Base-by-base conservation (phyloP, 2,888 invertebrate species). In the Heteromyza rotundicornis region DNA sequence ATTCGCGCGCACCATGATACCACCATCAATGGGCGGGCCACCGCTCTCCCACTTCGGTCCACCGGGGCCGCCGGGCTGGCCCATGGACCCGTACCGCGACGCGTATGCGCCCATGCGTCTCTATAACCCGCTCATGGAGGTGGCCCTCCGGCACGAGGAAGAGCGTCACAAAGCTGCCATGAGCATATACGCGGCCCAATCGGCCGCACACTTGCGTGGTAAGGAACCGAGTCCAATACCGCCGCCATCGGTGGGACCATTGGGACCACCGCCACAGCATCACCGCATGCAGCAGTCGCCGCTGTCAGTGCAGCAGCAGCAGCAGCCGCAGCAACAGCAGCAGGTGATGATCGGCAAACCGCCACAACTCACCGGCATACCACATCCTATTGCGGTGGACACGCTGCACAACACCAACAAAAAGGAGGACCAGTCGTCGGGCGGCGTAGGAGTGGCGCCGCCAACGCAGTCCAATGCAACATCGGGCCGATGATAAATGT, bases 101-200 rank as follows among this genome's bases (percentile, higher is more conserved):
- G 85, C 87, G 27, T 92, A 90, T 81, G 71, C 71, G 16, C 89
- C 90, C 44, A 86, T 92, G 67, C 84, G 90, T 80, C 87, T 92
- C 59, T 92, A 91, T 80, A 92, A 91, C 79, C 92, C 92, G 19
- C 84, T 93, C 32, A 89, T 93, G 85, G 92, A 92, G 72, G 91
- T 90, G 14, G 91, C 91, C 19, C 88, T 90, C 77, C 86, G 91
- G 59, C 90, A 89, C 51, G 92, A 92, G 77, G 92, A 92, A 73
- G 90, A 92, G 80, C 88, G 92, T 64, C 90, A 89, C 47, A 92
- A 92, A 82, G 87, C 92, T 80, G 87, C 92, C 76, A 87, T 90
- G 77, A 88, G 87, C 70, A 88, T 90, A 66, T 92, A 91, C 83
- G 87, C 88, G 61, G 87, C 86, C 61, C 89, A 89, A 73, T 82